Evolutionary conservation across 1,140 invertebrate species (phyloP).

Genomic region (Trichomalopsis sarcophagae): DNA sequence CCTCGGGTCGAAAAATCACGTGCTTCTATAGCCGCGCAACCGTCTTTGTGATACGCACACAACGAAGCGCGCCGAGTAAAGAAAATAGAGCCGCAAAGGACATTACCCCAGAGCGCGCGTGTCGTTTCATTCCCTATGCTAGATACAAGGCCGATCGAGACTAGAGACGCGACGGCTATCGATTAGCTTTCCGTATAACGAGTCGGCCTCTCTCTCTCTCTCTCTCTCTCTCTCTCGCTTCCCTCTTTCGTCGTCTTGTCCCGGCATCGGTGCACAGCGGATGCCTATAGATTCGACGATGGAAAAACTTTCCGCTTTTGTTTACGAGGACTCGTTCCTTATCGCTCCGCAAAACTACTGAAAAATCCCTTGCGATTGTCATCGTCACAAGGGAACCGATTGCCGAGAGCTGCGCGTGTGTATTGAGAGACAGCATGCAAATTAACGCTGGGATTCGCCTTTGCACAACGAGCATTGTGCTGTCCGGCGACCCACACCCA

Average conservation of each 20-base stretch:
- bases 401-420: no score
- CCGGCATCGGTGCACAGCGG: neutral
- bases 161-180: slow-evolving; percentile 61
- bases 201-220: slow-evolving; percentile 13
- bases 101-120: slow-evolving; percentile 48
- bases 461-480: neutral
- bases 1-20: neutral
- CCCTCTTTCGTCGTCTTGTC: neutral
- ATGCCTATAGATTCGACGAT: neutral
- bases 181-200: slow-evolving; percentile 56
- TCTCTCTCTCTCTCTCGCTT: neutral
- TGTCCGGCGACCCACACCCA: neutral
- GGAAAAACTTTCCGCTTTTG: neutral
- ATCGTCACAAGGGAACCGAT: no score
- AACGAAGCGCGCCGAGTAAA: neutral
- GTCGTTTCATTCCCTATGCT: slow-evolving; percentile 54
- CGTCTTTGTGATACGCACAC: neutral
- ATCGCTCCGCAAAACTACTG: no score
- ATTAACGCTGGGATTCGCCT: no score
- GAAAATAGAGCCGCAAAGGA: slow-evolving; percentile 42
- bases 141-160: slow-evolving; percentile 58
- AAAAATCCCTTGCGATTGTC: no score
- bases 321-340: neutral
- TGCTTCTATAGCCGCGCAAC: no score
- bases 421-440: no score